Percentiles rank a stretch among this genome's conserved stretches.
Evolutionary conservation across 2,113 vertebrate genomes (phyloP).

Genomic region (Irena cyanogastra): DNA sequence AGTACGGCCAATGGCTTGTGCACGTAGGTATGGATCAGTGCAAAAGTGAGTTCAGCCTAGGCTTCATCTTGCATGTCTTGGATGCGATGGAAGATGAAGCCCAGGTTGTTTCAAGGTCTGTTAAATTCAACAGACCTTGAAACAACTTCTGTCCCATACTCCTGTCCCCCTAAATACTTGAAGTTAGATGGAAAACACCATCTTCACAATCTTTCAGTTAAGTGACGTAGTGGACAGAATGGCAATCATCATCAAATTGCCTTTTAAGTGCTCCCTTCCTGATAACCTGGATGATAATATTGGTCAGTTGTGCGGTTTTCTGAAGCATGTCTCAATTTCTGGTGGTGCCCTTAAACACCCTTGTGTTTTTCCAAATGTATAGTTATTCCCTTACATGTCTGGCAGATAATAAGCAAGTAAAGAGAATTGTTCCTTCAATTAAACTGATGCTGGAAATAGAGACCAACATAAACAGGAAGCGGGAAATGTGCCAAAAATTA

Average conservation of each 20-base stretch:
- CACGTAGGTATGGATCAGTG: accelerated
- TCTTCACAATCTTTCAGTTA: background rate
- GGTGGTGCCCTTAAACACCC: background rate
- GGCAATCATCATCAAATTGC: background rate
- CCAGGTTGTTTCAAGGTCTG: background rate
- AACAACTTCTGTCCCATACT: background rate
- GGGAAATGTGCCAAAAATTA: background rate
- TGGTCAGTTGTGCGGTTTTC: background rate
- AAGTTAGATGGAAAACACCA: background rate
- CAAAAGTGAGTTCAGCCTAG: background rate
- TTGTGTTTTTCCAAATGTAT: background rate
- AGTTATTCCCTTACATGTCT: background rate
- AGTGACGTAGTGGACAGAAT: background rate
- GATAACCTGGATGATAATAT: background rate
- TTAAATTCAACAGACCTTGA: background rate
- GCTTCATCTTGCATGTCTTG: accelerated
- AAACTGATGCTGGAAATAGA: background rate
- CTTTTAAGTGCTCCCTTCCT: background rate
- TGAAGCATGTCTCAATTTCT: background rate
- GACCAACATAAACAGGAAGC: background rate
- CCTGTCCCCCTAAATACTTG: background rate
- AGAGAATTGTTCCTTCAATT: background rate
- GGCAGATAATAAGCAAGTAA: background rate
- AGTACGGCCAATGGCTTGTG: background rate
- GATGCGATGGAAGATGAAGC: background rate